These are phyloP conservation scores for Platyrinchus mystaceus DNA, from an alignment of 2,797 vertebrate species.

Conservation along the genomic window DNA sequence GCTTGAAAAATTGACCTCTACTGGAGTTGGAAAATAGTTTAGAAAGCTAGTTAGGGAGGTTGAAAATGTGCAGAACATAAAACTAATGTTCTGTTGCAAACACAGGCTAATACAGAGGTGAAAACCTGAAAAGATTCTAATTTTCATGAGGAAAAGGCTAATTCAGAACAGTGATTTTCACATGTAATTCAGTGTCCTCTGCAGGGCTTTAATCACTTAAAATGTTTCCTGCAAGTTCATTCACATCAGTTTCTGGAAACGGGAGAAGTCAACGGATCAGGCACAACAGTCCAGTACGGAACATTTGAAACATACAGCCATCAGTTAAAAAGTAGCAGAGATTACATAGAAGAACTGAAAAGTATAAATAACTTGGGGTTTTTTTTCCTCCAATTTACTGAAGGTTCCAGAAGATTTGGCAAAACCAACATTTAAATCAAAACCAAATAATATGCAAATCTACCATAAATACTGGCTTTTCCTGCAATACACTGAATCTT, in stretches of 20 bases:
- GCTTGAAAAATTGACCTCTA: background rate
- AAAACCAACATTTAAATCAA: background rate
- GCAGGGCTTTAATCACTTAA: background rate
- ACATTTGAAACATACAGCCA: background rate
- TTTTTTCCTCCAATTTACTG: background rate
- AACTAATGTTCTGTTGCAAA: background rate
- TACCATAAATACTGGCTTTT: background rate
- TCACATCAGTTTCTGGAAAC: background rate
- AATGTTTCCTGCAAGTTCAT: background rate
- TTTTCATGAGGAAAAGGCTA: background rate
- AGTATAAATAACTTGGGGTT: accelerated
- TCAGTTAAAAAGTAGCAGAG: background rate
- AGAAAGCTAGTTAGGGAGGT: background rate
- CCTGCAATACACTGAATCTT: background rate
- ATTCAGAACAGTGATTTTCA: background rate
- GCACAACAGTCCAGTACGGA: background rate
- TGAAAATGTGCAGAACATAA: background rate
- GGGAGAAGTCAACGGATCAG: background rate
- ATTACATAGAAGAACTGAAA: background rate
- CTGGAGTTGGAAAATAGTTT: background rate
- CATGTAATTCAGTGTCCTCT: background rate
- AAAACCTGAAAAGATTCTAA: background rate
- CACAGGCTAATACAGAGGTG: background rate
- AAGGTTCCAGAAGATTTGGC: background rate
- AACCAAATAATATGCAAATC: background rate